Percentiles rank a stretch among this genome's conserved stretches.
Conservation (phyloP, 2,113 vertebrate genomes). For the Tenebrosternarchus preto region DNA sequence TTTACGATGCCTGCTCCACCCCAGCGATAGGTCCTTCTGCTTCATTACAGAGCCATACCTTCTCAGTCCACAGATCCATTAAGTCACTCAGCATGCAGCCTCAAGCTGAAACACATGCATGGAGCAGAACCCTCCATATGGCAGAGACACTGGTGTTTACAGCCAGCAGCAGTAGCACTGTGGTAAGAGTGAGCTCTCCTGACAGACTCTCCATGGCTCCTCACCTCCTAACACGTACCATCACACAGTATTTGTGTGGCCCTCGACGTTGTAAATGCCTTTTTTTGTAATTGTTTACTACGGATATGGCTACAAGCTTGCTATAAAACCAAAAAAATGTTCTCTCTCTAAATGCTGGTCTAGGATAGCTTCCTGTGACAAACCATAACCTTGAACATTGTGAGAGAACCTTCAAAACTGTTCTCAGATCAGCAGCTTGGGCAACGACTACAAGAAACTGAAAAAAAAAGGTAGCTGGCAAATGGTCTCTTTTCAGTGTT, state of each 20-base stretch:
- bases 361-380: conserved; percentile 1
- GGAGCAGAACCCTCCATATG: conserved; percentile 48
- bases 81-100: conserved; percentile 52
- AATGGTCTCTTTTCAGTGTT: conserved; percentile 10
- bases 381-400: not conserved
- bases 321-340: not conserved
- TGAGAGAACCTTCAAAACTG: conserved; percentile 26
- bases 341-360: not conserved
- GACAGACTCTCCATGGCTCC: conserved; percentile 33
- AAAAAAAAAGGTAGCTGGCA: not conserved
- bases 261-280: conserved; percentile 42
- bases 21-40: conserved; percentile 23
- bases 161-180: conserved; percentile 32
- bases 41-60: conserved; percentile 35
- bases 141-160: conserved; percentile 29
- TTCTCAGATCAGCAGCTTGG: conserved; percentile 21
- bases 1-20: conserved; percentile 28
- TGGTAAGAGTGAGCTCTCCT: not conserved
- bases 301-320: not conserved
- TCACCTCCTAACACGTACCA: conserved; percentile 51
- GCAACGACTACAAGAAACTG: not conserved
- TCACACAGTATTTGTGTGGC: conserved; percentile 57
- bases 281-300: conserved; percentile 37
- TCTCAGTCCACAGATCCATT: conserved; percentile 45
- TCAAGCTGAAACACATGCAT: conserved; percentile 56